phyloP scores from a whole-genome alignment of 1,140 invertebrate species.

The Eriosoma lanigerum region DNA sequence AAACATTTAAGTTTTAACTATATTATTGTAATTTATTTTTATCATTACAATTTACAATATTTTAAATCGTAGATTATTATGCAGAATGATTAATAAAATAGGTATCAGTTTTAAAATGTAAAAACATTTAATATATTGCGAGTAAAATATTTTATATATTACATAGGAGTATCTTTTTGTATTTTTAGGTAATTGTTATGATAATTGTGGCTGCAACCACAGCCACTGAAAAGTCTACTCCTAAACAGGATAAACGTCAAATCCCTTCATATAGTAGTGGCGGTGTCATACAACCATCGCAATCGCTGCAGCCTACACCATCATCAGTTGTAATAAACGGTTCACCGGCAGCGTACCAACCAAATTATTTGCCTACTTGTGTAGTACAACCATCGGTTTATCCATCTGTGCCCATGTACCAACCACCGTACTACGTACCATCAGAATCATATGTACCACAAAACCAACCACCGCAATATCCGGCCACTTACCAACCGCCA shows the following conservation, averaged over 20 bases:
- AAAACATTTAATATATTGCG: too few relatives aligned
- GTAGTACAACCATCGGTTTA: not conserved
- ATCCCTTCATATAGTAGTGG: not conserved
- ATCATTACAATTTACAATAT: too few relatives aligned
- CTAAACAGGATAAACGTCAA: slow-evolving; percentile 11
- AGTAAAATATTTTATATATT: too few relatives aligned
- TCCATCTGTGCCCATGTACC: not conserved
- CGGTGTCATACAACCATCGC: not conserved
- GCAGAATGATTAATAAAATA: too few relatives aligned
- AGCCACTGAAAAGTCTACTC: not conserved
- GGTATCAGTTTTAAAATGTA: too few relatives aligned
- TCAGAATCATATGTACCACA: not conserved
- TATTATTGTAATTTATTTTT: too few relatives aligned
- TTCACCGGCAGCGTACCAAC: not conserved
- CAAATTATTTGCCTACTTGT: slow-evolving; percentile 24
- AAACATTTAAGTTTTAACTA: too few relatives aligned
- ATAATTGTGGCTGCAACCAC: not conserved
- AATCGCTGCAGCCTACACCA: not conserved
- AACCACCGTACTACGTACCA: not conserved
- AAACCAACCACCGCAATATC: not conserved
- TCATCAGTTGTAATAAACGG: not conserved
- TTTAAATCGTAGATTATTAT: too few relatives aligned
- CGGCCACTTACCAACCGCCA: not conserved
- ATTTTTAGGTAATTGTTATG: not conserved
- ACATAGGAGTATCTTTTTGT: not conserved